Conservation (phyloP, 2,888 invertebrate species). For the Volucella inanis region DNA sequence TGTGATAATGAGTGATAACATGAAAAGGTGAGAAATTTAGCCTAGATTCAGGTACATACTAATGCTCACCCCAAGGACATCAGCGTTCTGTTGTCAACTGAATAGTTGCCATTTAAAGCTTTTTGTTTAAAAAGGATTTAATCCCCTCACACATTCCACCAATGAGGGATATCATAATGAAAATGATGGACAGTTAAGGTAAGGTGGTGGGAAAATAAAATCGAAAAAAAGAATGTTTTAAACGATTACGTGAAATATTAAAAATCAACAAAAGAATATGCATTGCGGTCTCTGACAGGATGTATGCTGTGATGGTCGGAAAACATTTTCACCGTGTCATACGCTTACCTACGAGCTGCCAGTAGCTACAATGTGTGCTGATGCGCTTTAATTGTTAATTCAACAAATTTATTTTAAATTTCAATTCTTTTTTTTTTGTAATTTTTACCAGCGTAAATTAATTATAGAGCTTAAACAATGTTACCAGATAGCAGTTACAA, state of each 20-base stretch:
- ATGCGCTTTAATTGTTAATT: slow-evolving; percentile 50
- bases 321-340: slow-evolving; percentile 2
- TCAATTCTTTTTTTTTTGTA: background rate
- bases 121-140: slow-evolving; percentile 26
- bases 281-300: slow-evolving; percentile 10
- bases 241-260: slow-evolving; percentile 47
- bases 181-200: slow-evolving; percentile 26
- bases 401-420: slow-evolving; percentile 27
- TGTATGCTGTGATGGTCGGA: background rate
- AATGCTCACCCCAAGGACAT: background rate
- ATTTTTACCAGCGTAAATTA: slow-evolving; percentile 19
- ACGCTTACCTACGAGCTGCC: background rate
- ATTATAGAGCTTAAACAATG: slow-evolving; percentile 46
- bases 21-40: background rate
- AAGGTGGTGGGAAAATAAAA: background rate
- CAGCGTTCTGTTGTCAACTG: background rate
- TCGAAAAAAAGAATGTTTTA: slow-evolving; percentile 14
- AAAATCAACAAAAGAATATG: slow-evolving; percentile 55
- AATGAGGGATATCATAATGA: slow-evolving; percentile 21
- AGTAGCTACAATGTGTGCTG: background rate
- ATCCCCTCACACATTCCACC: background rate
- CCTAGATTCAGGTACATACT: background rate
- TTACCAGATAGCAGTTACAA: slow-evolving; percentile 1
- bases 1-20: background rate
- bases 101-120: slow-evolving; percentile 44